These are phyloP conservation scores for Xyrichtys novacula DNA, from an alignment of 2,797 vertebrate genomes.

Conservation along the genomic window DNA sequence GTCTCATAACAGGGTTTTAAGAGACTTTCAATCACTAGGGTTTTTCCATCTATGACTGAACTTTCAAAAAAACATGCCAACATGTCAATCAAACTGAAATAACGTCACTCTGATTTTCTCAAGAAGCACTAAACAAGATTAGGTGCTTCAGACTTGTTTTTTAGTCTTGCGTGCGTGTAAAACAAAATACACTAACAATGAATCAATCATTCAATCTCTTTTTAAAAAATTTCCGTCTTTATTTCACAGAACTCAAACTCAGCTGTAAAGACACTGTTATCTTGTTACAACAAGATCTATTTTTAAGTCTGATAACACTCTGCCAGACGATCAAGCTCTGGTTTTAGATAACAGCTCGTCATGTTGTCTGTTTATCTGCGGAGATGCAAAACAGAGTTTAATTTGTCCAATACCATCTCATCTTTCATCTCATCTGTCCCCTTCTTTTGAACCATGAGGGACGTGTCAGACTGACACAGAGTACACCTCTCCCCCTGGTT, in stretches of 20 bases:
- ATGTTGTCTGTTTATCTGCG: conserved; percentile 2
- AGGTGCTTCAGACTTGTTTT: too few species aligned
- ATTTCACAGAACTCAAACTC: not conserved
- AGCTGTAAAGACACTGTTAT: not conserved
- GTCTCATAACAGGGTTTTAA: too few species aligned
- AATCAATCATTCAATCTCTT: too few species aligned
- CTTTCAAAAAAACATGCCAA: too few species aligned
- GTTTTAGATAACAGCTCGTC: conserved; percentile 6
- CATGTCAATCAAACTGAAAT: too few species aligned
- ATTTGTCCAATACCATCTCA: conserved; percentile 3
- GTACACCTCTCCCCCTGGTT: conserved; percentile 33
- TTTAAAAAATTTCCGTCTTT: not conserved
- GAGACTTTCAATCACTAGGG: too few species aligned
- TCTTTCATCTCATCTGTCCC: conserved; percentile 14
- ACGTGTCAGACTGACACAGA: conserved; percentile 39
- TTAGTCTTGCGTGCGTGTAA: too few species aligned
- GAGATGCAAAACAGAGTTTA: conserved; percentile 11
- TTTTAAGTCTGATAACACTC: not conserved
- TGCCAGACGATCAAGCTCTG: not conserved
- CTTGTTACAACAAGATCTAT: not conserved
- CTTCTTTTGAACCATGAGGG: conserved; percentile 6
- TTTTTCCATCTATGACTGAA: too few species aligned
- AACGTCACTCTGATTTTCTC: too few species aligned
- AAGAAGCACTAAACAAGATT: too few species aligned
- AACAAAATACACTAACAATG: too few species aligned